A percentile compares a stretch with the other conserved stretches of the same genome.
Evolutionary conservation across 2,797 vertebrate genomes (phyloP).

Genomic region (Tarsius wallacei): DNA sequence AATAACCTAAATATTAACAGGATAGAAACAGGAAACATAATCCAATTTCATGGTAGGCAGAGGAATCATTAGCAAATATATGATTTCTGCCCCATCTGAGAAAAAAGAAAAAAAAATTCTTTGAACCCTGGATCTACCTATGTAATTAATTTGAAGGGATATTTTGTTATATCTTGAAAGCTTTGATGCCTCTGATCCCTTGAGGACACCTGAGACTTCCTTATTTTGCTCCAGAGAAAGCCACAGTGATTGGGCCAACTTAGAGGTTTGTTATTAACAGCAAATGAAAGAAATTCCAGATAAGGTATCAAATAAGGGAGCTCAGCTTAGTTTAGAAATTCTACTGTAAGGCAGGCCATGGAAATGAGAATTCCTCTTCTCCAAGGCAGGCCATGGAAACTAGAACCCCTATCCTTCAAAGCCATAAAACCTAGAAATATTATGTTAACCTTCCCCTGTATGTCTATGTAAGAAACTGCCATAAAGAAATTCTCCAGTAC

Average conservation of each 20-base stretch:
- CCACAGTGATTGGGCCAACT: background rate
- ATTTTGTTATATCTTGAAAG: background rate
- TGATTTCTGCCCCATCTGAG: background rate
- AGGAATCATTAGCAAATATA: constrained; percentile 33
- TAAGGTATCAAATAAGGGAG: constrained; percentile 9
- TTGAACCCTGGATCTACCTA: background rate
- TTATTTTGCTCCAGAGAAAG: constrained; percentile 48
- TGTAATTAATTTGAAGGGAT: constrained; percentile 45
- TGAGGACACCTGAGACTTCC: background rate
- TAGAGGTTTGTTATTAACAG: background rate
- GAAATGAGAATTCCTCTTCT: too few relatives aligned
- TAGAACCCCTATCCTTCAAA: too few relatives aligned
- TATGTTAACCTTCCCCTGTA: too few relatives aligned
- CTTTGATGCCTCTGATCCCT: background rate
- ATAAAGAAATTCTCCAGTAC: too few relatives aligned
- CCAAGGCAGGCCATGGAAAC: too few relatives aligned
- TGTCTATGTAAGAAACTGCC: too few relatives aligned
- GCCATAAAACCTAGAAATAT: too few relatives aligned
- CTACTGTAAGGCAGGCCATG: too few relatives aligned
- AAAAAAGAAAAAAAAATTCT: background rate
- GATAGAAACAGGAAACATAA: constrained; percentile 8
- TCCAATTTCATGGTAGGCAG: background rate
- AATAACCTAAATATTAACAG: constrained; percentile 37
- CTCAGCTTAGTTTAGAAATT: constrained; percentile 5
- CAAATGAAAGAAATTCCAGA: constrained; percentile 8